Evolutionary conservation across 1,140 invertebrate species (phyloP), one percentile per base, ranked within the genome.

Genomic region (Centruroides sculpturatus): DNA sequence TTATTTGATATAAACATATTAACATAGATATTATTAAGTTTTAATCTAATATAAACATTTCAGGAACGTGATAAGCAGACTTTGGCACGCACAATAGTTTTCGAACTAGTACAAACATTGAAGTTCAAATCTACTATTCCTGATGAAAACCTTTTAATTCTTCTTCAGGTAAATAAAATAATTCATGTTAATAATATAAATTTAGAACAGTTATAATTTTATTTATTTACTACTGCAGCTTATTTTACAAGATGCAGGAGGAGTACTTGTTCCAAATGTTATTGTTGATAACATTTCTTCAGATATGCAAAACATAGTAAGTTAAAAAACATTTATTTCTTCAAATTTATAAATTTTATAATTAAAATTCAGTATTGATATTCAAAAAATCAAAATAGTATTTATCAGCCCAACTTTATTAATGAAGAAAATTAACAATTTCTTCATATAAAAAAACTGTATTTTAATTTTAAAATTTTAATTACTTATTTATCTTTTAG

Each of bases 51-150:
- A 23, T 49, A 41, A 53, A 34, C 64, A 53, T 57, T 34, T 47
- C 72, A 87, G 78, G 96, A 99, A 73, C 78, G 95, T 56, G 96
- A 99, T 74, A 97, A 95, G 74, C 78, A 92, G 66, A 82, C 89
- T 55, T 77, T 99, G 41, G 91, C 90, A 23, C 78, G 94, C 56
- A 87, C 89, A 63, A 82, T 95, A 46, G 86, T 97, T 12, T 92
- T 85, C 72, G 95, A 98, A 76, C 78, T 99, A 57, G 83, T 98
- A 36, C 92, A 96, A 72, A 92, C 91, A 0, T 79, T 99, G 41
- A 93, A 96, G 73, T 96, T 97, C 70, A 98, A 98, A 77, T 85
- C 83, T 6, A 84, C 84, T 10, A 84, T 98, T 66, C 92, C 93
- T 0, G 94, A 98, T 73, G 84, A 87, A 12, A 99, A 98, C 76